Base-by-base conservation (phyloP, 2,888 invertebrate genomes). In the Dryocosmus kuriphilus region DNA sequence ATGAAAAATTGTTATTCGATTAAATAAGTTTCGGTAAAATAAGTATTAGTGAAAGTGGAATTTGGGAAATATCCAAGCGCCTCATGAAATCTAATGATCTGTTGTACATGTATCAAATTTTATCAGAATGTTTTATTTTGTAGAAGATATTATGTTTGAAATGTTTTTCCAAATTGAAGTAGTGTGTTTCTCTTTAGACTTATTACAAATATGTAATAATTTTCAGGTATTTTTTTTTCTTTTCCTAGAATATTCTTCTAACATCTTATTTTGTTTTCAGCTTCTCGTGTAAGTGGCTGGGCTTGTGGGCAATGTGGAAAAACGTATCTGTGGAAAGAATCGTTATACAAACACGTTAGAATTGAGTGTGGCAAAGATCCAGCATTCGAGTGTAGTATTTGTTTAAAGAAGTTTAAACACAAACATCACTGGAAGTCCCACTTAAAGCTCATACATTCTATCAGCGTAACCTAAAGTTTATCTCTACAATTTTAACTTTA, bases 301-400 rank as follows among this genome's bases (percentile, higher is more conserved):
- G 71, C 80, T n/a, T 90, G 90, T 81, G 85, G 86, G 6, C 82
- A 77, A 41, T 92, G 92, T 77, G 89, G 89, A 30, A 90, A 88
- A 77, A 80, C 82, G 41, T 91, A 91, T 86, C 88, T 86, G 76
- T 89, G 89, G 87, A 89, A 87, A 79, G 88, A 87, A 57, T 89
- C 89, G 3, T 80, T 92, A 57, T 82, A 85, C 51, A 89, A 90
- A 81, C 91, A 91, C 80, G 82, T 79, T 14, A 86, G 89, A 24
- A 82, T 88, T 74, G 90, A 91, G 75, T 91, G 90, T 77, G 89
- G 89, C 6, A 89, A 89, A 74, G 46, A 46, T 46, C 46, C 46
- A 46, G 46, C 46, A n/a, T 46, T 46, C 8, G 19, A 46, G 46
- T 46, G 46, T 46, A 46, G 46, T 46, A 46, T 46, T 19, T 46